Conservation (phyloP, 2,888 invertebrate genomes). For the Himalopsyche anomala region DNA sequence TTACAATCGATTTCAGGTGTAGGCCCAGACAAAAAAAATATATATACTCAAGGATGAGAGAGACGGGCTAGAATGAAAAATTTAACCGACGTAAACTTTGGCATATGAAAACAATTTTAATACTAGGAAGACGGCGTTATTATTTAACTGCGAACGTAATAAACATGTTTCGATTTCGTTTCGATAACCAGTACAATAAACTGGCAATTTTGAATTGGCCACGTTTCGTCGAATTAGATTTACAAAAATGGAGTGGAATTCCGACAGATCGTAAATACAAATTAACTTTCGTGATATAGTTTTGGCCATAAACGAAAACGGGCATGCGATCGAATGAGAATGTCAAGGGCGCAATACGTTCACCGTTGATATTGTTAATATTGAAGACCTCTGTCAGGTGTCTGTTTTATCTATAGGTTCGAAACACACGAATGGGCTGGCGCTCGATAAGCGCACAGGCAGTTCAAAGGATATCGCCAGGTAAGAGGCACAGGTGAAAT, state of each 20-base stretch:
- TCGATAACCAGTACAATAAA: neutral
- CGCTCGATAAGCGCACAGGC: too few species aligned
- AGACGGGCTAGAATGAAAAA: constrained; percentile 43
- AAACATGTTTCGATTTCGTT: constrained; percentile 25
- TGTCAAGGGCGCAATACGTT: constrained; percentile 24
- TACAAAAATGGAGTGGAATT: neutral
- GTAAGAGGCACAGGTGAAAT: too few species aligned
- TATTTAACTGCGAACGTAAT: neutral
- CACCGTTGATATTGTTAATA: neutral
- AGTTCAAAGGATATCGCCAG: too few species aligned
- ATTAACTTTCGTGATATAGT: constrained; percentile 15
- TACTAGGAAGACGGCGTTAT: constrained; percentile 48
- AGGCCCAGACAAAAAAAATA: neutral
- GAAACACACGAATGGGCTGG: too few species aligned
- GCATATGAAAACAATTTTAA: constrained; percentile 39
- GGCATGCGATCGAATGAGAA: neutral
- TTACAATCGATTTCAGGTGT: constrained; percentile 31
- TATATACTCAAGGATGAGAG: constrained; percentile 53
- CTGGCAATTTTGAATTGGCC: neutral
- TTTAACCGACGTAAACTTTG: constrained; percentile 49
- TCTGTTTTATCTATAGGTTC: too few species aligned
- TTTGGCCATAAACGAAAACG: neutral
- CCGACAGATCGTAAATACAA: constrained; percentile 13
- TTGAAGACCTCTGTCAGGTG: too few species aligned
- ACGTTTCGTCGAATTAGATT: constrained; percentile 9